Percentiles rank a stretch among this genome's conserved stretches.
phyloP scores from a whole-genome alignment of 2,113 vertebrate species.

The Gasterosteus aculeatus region DNA sequence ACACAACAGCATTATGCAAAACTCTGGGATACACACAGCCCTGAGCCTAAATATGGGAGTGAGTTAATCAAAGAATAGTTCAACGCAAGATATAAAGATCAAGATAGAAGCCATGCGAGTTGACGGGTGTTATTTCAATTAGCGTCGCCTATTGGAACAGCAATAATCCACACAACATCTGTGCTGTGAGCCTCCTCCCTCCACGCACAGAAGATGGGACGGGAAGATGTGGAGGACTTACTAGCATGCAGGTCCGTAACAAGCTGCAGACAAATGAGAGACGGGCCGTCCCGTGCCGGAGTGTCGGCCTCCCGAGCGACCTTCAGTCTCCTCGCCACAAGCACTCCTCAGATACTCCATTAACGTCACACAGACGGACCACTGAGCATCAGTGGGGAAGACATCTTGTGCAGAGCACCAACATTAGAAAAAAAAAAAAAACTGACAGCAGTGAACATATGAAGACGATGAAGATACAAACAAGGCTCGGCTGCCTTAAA shows the following conservation, averaged over 20 bases:
- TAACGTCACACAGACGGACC: conserved; percentile 55
- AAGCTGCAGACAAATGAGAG: conserved; percentile 24
- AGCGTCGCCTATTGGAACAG: not conserved
- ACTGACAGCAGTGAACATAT: conserved; percentile 41
- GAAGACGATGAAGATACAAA: conserved; percentile 43
- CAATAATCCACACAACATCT: not conserved
- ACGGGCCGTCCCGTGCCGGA: conserved; percentile 36
- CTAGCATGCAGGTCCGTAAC: conserved; percentile 17
- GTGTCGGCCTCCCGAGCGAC: conserved; percentile 47
- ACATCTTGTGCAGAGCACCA: conserved; percentile 66
- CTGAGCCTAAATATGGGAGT: not conserved
- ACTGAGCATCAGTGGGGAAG: conserved; percentile 62
- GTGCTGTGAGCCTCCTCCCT: conserved; percentile 2
- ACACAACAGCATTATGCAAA: not conserved
- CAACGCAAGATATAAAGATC: not conserved
- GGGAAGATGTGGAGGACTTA: conserved; percentile 13
- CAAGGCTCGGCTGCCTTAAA: conserved; percentile 40
- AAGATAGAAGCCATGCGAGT: not conserved
- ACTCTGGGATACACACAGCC: not conserved
- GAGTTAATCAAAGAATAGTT: not conserved
- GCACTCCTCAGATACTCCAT: conserved; percentile 59
- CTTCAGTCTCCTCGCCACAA: conserved; percentile 75
- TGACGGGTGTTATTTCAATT: not conserved
- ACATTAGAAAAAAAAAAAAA: conserved; percentile 15
- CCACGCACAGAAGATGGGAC: not conserved